Percentiles rank a stretch among this genome's conserved stretches.
phyloP scores from a whole-genome alignment of 2,888 invertebrate species.

The Amphipyra berbera region DNA sequence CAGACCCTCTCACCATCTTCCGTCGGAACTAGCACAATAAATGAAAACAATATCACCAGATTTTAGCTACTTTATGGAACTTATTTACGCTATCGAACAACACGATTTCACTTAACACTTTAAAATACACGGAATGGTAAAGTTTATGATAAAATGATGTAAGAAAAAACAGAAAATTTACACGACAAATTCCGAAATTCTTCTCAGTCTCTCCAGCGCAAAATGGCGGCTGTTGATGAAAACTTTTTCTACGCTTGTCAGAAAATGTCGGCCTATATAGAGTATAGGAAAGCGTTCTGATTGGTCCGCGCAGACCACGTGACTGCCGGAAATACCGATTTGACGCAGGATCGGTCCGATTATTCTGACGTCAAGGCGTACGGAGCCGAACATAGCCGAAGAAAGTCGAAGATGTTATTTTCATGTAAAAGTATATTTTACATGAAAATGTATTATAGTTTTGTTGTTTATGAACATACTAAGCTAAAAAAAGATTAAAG shows the following conservation, averaged over 20 bases:
- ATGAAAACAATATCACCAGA: constrained; percentile 92
- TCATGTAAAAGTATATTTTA: constrained; percentile 64
- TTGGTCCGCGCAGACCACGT: constrained; percentile 86
- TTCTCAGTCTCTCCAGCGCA: constrained; percentile 94
- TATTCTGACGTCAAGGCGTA: constrained; percentile 87
- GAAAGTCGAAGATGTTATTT: constrained; percentile 68
- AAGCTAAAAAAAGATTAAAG: background rate
- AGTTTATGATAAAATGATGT: constrained; percentile 90
- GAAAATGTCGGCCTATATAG: constrained; percentile 91
- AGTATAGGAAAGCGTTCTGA: constrained; percentile 73
- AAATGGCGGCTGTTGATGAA: constrained; percentile 99
- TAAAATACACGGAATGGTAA: constrained; percentile 90
- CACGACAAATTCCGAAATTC: constrained; percentile 93
- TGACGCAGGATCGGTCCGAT: constrained; percentile 84
- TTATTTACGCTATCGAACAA: constrained; percentile 84
- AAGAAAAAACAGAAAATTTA: constrained; percentile 92
- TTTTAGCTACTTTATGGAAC: constrained; percentile 86
- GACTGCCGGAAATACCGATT: constrained; percentile 86
- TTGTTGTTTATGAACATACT: constrained; percentile 1
- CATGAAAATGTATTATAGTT: constrained; percentile 8
- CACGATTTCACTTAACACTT: constrained; percentile 90
- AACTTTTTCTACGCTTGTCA: constrained; percentile 99
- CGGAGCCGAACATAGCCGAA: constrained; percentile 76
- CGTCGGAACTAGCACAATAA: constrained; percentile 93
- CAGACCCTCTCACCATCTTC: constrained; percentile 94